Evolutionary conservation across 2,888 invertebrate genomes (phyloP).

Genomic region (Pandemis corylana): DNA sequence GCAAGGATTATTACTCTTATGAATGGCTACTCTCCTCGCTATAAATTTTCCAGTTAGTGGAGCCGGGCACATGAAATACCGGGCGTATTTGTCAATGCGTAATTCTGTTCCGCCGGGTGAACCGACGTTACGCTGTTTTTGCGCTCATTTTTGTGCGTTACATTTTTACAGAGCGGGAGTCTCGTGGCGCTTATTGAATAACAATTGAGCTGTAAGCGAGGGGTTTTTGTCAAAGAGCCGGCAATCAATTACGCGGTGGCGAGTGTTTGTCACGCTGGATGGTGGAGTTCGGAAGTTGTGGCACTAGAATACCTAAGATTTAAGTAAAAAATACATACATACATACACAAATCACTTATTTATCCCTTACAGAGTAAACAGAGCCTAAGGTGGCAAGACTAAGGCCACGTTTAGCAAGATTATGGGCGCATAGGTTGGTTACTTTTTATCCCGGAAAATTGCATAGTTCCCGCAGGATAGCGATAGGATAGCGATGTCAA

Average conservation of each 20-base stretch:
- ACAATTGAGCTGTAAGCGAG: slow-evolving; percentile 3
- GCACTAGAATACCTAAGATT: no score
- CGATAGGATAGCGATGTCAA: no score
- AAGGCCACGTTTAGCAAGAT: no score
- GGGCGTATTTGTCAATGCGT: slow-evolving; percentile 33
- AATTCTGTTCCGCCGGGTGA: slow-evolving; percentile 11
- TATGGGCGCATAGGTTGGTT: no score
- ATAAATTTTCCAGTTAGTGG: slow-evolving; percentile 26
- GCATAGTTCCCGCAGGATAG: no score
- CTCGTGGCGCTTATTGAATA: background rate
- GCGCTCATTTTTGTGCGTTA: slow-evolving; percentile 2
- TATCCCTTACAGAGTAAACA: no score
- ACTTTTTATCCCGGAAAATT: no score
- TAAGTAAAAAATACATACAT: no score
- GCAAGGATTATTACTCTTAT: slow-evolving; percentile 33
- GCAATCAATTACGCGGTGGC: background rate
- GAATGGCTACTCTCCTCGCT: slow-evolving; percentile 32
- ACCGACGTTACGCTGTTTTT: slow-evolving; percentile 2
- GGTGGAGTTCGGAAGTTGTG: no score
- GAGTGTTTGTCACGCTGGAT: no score
- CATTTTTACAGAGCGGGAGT: background rate
- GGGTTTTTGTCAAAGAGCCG: background rate
- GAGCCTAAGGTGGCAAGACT: no score
- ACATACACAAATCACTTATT: no score
- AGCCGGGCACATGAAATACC: slow-evolving; percentile 22